Evolutionary conservation across 2,113 vertebrate species (phyloP), one percentile per base, ranked within the genome.

Genomic region (Numida meleagris): DNA sequence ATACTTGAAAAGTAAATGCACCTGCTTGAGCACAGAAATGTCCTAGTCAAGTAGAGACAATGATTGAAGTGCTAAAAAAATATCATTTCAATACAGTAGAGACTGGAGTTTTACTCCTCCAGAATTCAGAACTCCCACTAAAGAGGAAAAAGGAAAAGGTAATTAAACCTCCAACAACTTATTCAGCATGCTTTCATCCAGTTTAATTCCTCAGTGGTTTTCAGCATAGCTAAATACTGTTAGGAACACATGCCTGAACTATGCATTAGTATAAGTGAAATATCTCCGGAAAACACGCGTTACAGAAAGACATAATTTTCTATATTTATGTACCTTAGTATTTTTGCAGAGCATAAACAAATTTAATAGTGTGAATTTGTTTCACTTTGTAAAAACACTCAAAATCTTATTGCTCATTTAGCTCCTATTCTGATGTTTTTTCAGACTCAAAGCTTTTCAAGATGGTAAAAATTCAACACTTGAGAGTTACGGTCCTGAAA

Each of bases 1-100:
- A 99, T 98, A 98, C 98, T 97, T 98, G 98, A 98, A 99, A 99
- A 99, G 99, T 98, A 99, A 99, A 99, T 98, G 98, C 98, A 98
- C 98, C 97, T 98, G 98, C 98, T 98, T 98, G 97, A 95, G 95
- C 97, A 97, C 98, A 88, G 97, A 97, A 98, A 98, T 97, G 97
- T 98, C 98, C 99, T 98, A 98, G 98, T 98, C 98, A 98, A 98
- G 98, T 94, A 98, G 98, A 98, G 97, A 96, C 98, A 98, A 98
- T 98, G 98, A 98, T 98, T 97, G 90, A 91, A 96, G 96, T 78
- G 46, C 97, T 98, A 97, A 98, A 97, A 98, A 98, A 98, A 98
- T 97, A 97, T 94, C 97, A 98, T 94, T 94, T 95, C 93, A 97
- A 86, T 97, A 97, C 97, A 97, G 94, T 80, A 94, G 97, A 97